Evolutionary conservation across 2,797 vertebrate species (phyloP).

Genomic region (Gymnoscopelus braueri): DNA sequence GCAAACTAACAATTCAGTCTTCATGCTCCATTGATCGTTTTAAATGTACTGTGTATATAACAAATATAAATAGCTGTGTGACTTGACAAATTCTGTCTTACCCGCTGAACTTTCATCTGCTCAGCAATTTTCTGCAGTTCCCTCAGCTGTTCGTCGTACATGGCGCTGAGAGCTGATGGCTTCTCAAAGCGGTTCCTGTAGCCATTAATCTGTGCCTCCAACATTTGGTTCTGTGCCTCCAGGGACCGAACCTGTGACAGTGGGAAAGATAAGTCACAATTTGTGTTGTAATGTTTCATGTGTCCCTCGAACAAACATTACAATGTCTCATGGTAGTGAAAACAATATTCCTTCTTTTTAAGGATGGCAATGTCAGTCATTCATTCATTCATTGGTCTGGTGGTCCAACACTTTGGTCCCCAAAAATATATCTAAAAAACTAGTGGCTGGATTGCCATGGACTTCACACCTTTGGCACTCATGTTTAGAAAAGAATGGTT

Average conservation of each 20-base stretch:
- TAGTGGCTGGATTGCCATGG: too few relatives aligned
- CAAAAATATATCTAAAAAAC: too few relatives aligned
- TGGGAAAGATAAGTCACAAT: slow-evolving; percentile 16
- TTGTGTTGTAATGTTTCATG: slow-evolving; percentile 1
- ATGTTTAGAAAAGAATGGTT: not conserved
- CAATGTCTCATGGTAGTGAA: slow-evolving; percentile 27
- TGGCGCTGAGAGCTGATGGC: slow-evolving; percentile 66
- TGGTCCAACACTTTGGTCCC: not conserved
- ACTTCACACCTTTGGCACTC: too few relatives aligned
- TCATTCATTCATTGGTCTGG: too few relatives aligned
- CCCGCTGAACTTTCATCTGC: slow-evolving; percentile 76
- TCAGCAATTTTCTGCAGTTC: slow-evolving; percentile 76
- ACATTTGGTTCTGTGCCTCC: slow-evolving; percentile 75
- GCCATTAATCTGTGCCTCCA: slow-evolving; percentile 72
- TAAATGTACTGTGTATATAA: slow-evolving; percentile 23
- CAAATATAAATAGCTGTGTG: slow-evolving; percentile 3
- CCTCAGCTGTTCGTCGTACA: slow-evolving; percentile 78
- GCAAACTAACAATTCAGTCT: slow-evolving; percentile 42
- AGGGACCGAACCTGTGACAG: slow-evolving; percentile 76
- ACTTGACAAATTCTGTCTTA: slow-evolving; percentile 46
- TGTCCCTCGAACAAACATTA: not conserved
- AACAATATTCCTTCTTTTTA: slow-evolving; percentile 33
- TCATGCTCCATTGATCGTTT: slow-evolving; percentile 30
- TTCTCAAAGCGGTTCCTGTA: slow-evolving; percentile 71
- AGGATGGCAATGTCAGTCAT: not conserved